A percentile compares a stretch with the other conserved stretches of the same genome.
Evolutionary conservation across 1,140 invertebrate species (phyloP).

Genomic region (Psilanteris sp.): DNA sequence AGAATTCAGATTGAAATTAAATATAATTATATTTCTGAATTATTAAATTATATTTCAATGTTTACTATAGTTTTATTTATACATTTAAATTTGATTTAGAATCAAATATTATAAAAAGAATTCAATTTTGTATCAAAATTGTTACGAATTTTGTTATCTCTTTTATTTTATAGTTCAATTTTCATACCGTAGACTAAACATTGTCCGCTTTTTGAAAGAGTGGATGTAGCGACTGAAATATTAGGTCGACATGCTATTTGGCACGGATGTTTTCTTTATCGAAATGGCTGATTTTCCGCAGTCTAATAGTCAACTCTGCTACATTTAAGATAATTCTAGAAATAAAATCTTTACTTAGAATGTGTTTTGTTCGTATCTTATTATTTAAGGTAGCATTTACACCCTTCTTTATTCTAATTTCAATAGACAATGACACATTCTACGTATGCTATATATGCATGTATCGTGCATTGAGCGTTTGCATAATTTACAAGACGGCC

Average conservation of each 20-base stretch:
- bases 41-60: too few species aligned
- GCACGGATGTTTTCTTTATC: slow-evolving; percentile 19
- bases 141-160: not conserved
- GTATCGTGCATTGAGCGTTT: slow-evolving; percentile 48
- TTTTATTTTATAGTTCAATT: slow-evolving; percentile 32
- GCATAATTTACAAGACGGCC: slow-evolving; percentile 60
- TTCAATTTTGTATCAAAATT: too few species aligned
- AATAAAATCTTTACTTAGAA: too few species aligned
- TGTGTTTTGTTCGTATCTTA: not conserved
- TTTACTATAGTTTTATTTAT: too few species aligned
- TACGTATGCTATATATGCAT: slow-evolving; percentile 39
- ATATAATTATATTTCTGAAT: too few species aligned
- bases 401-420: slow-evolving; percentile 29
- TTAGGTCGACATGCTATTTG: slow-evolving; percentile 36
- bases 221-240: slow-evolving; percentile 25
- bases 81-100: too few species aligned
- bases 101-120: too few species aligned
- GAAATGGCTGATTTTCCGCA: slow-evolving; percentile 20
- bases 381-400: too few species aligned
- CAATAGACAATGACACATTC: slow-evolving; percentile 37
- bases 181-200: slow-evolving; percentile 28
- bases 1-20: too few species aligned
- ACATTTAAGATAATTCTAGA: too few species aligned
- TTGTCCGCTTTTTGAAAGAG: slow-evolving; percentile 3
- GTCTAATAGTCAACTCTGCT: slow-evolving; percentile 2